Base-by-base conservation (phyloP, 2,888 invertebrate species). In the Plebejus argus region DNA sequence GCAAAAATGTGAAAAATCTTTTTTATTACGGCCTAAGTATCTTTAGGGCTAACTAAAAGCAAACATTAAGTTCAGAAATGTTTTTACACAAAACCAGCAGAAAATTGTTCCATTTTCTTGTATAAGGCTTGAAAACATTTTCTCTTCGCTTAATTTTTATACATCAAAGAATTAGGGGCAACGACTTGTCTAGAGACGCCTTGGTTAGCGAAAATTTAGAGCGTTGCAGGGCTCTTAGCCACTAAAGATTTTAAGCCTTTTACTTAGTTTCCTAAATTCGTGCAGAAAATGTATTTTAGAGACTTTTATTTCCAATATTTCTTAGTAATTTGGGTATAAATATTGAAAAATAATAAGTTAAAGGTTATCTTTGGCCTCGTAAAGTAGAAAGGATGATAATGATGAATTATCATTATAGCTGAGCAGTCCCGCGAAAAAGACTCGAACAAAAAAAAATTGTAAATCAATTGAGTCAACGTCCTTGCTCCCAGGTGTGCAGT, bases 201-300 rank as follows among this genome's bases (percentile, higher is more conserved):
- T 66, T 33, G 28, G 28, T 66, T 1, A 66, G 66, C 66, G 66
- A 66, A 66, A 66, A 66, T 66, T 66, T 66, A 66, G 66, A 66
- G 28, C 66, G 33, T 66, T 66, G 28, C 66, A 66, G 18, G 66
- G 18, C 66, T 66, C 20, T 66, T 66, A 66, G 66, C 66, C 15
- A 66, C 66, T 66, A 28, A 66, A 66, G 66, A 66, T 66, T 66
- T 66, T 66, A 66, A 66, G 66, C 66, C 66, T 66, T 66, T 33
- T 33, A 66, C 28, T 66, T 18, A 28, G 66, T 66, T 66, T 66
- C 15, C 66, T 66, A 66, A 66, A 33, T 66, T 15, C 28, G 66
- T 66, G 18, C 15, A 12, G 66, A 66, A 66, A 66, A 66, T 28
- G 1, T 12, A 28, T 15, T 66, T 15, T 66, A 61, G 28, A 5